These are phyloP conservation scores for Bostrychus sinensis DNA, from an alignment of 2,113 vertebrate genomes.

Conservation along the genomic window DNA sequence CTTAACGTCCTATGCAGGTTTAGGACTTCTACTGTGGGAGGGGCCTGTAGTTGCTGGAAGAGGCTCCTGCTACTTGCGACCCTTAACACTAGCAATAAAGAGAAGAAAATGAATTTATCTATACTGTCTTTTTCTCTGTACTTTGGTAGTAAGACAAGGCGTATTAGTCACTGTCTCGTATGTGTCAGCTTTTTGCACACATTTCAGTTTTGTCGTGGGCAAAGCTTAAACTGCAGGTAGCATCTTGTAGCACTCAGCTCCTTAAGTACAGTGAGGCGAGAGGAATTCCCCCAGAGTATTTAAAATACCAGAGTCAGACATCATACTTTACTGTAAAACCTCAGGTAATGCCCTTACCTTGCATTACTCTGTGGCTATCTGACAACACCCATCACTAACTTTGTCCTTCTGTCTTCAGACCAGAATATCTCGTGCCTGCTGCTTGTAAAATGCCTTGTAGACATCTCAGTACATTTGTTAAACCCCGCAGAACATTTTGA, in stretches of 20 bases:
- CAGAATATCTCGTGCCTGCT: neutral
- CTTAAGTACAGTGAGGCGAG: neutral
- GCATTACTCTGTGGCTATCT: slow-evolving; percentile 9
- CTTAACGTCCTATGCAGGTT: too few species aligned
- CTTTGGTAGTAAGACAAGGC: too few species aligned
- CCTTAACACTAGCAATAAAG: too few species aligned
- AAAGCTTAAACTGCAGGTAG: slow-evolving; percentile 20
- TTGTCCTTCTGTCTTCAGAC: slow-evolving; percentile 12
- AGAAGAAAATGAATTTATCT: too few species aligned
- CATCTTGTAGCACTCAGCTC: slow-evolving; percentile 20
- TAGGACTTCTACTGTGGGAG: too few species aligned
- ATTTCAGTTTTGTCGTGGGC: slow-evolving; percentile 9
- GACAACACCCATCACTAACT: neutral
- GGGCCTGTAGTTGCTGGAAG: too few species aligned
- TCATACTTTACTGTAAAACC: slow-evolving; percentile 12
- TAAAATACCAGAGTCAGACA: slow-evolving; percentile 35
- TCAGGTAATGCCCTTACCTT: slow-evolving; percentile 37
- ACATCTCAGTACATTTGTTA: slow-evolving; percentile 29
- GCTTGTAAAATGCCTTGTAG: slow-evolving; percentile 23
- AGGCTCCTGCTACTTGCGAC: too few species aligned
- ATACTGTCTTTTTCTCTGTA: too few species aligned
- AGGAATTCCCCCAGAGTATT: slow-evolving; percentile 55
- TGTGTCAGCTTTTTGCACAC: neutral
- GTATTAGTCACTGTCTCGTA: too few species aligned
- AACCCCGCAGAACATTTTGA: slow-evolving; percentile 27